Evolutionary conservation across 2,797 vertebrate genomes (phyloP).

Genomic region (Danio aesculapii): DNA sequence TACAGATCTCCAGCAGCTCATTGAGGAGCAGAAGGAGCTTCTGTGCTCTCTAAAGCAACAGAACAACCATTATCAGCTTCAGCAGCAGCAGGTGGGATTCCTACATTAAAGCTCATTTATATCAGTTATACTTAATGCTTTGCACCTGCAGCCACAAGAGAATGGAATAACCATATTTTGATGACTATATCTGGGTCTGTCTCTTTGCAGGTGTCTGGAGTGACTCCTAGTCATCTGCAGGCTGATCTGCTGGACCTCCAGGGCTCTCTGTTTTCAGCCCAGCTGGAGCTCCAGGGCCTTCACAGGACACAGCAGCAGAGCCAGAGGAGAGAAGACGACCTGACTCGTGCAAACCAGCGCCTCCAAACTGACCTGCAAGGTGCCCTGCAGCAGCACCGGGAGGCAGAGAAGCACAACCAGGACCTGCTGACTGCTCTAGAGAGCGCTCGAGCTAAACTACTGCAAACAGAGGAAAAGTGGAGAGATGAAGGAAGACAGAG

Average conservation of each 20-base stretch:
- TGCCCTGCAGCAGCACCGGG: constrained; percentile 83
- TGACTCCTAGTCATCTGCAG: constrained; percentile 72
- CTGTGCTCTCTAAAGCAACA: constrained; percentile 85
- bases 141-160: not conserved
- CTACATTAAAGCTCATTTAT: not conserved
- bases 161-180: not conserved
- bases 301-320: constrained; percentile 79
- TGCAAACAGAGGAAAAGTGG: constrained; percentile 80
- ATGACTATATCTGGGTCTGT: not conserved
- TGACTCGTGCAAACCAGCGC: constrained; percentile 75
- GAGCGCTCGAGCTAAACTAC: constrained; percentile 78
- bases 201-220: constrained; percentile 74
- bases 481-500: constrained; percentile 75
- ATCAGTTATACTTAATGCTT: not conserved
- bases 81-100: constrained; percentile 82
- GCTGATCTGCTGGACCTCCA: constrained; percentile 84
- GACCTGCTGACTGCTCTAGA: constrained; percentile 85
- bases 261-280: constrained; percentile 85
- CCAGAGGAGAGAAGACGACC: constrained; percentile 79
- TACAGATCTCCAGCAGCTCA: constrained; percentile 83
- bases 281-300: constrained; percentile 86
- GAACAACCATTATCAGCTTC: constrained; percentile 78
- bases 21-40: constrained; percentile 87
- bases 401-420: constrained; percentile 87
- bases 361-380: constrained; percentile 79